These are phyloP conservation scores for Sinosuthora webbiana DNA, from an alignment of 2,113 vertebrate species.

Conservation along the genomic window DNA sequence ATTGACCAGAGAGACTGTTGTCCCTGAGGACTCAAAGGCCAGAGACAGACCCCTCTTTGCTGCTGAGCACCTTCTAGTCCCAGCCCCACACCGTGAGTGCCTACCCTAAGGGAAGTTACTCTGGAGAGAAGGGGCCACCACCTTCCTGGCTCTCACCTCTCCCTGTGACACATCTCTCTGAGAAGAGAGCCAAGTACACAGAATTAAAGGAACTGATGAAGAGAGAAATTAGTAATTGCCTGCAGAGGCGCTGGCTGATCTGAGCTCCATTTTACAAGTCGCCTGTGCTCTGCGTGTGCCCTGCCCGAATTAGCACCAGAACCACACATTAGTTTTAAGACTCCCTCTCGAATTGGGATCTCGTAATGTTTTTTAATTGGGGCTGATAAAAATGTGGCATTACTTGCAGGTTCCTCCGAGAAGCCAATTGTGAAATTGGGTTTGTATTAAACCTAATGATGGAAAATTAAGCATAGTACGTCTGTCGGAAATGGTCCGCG, in stretches of 20 bases:
- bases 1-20: not conserved
- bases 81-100: accelerated
- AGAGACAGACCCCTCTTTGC: not conserved
- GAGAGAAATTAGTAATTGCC: slow-evolving; percentile 40
- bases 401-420: slow-evolving; percentile 72
- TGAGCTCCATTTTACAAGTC: slow-evolving; percentile 50
- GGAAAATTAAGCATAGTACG: slow-evolving; percentile 77
- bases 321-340: slow-evolving; percentile 64
- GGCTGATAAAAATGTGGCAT: slow-evolving; percentile 74
- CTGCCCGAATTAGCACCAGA: slow-evolving; percentile 49
- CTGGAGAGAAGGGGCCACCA: not conserved
- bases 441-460: slow-evolving; percentile 80
- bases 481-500: slow-evolving; percentile 69
- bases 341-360: slow-evolving; percentile 62
- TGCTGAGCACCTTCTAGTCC: not conserved
- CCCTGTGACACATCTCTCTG: not conserved
- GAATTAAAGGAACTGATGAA: slow-evolving; percentile 38
- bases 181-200: not conserved
- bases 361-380: slow-evolving; percentile 75
- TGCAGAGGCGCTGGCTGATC: slow-evolving; percentile 46
- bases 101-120: not conserved
- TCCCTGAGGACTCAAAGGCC: not conserved
- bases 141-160: not conserved
- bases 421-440: slow-evolving; percentile 80
- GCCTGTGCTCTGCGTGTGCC: slow-evolving; percentile 39